Evolutionary conservation across 1,140 invertebrate species (phyloP).

Genomic region (Hesperophylax magnus): DNA sequence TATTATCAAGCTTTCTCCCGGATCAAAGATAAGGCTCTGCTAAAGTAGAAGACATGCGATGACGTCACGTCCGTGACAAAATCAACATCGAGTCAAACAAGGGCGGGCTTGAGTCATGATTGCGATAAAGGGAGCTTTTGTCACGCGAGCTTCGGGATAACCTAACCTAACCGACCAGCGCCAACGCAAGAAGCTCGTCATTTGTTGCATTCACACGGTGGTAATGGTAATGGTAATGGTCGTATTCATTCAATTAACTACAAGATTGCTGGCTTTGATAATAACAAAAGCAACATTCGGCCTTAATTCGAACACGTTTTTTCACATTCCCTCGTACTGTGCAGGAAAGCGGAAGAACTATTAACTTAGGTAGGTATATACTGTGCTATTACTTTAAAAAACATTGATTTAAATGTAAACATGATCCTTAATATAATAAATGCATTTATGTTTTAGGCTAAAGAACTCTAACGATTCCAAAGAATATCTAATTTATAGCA

Average conservation of each 20-base stretch:
- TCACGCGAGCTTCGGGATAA: constrained; percentile 23
- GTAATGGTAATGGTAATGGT: not conserved
- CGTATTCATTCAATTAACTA: constrained; percentile 1
- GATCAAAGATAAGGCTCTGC: constrained; percentile 13
- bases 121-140: constrained; percentile 33
- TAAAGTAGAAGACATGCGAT: constrained; percentile 23
- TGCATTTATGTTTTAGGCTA: too few species aligned
- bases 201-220: constrained; percentile 25
- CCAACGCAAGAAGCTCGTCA: not conserved
- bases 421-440: too few species aligned
- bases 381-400: too few species aligned
- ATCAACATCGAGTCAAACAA: constrained; percentile 36
- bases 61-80: constrained; percentile 41
- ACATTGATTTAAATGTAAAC: too few species aligned
- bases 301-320: not conserved
- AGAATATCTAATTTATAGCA: too few species aligned
- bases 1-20: not conserved
- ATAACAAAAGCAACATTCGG: not conserved
- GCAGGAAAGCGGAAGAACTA: too few species aligned
- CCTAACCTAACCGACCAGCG: not conserved
- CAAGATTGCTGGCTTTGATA: not conserved
- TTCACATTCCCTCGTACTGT: too few species aligned
- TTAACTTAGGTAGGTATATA: too few species aligned
- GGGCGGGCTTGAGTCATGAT: constrained; percentile 22
- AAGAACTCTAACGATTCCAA: too few species aligned